A percentile compares a stretch with the other conserved stretches of the same genome.
Evolutionary conservation across 2,113 vertebrate species (phyloP).

Genomic region (Panthera uncia): DNA sequence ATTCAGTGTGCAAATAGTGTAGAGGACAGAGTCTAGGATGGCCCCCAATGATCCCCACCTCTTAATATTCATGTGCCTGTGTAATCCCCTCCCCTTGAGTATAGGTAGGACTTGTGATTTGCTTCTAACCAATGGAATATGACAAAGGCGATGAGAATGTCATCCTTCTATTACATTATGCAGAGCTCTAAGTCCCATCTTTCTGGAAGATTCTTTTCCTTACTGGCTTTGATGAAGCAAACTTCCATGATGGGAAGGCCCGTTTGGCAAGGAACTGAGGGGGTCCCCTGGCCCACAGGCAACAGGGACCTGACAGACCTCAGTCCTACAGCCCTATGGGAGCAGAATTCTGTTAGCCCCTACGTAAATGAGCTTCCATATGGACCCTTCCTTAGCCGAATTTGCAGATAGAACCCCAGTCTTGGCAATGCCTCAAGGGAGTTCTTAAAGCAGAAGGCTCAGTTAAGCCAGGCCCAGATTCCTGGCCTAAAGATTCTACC

Average conservation of each 20-base stretch:
- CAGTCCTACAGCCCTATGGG: neutral
- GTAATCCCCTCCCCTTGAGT: neutral
- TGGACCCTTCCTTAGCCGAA: neutral
- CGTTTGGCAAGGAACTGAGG: neutral
- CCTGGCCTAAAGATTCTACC: neutral
- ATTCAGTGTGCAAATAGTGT: rapidly evolving
- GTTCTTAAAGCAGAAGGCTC: neutral
- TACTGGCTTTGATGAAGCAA: neutral
- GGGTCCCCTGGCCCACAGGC: neutral
- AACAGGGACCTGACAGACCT: neutral
- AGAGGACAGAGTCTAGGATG: neutral
- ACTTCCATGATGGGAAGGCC: neutral
- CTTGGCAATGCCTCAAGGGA: neutral
- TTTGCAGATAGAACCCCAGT: neutral
- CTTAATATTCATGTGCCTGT: neutral
- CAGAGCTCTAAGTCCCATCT: neutral
- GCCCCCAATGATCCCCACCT: neutral
- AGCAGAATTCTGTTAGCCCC: neutral
- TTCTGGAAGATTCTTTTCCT: neutral
- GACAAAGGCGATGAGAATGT: neutral
- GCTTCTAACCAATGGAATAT: neutral
- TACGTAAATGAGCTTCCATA: neutral
- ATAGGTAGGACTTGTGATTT: neutral
- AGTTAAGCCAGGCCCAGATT: neutral
- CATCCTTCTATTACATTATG: neutral